Evolutionary conservation across 2,888 invertebrate genomes (phyloP).

Genomic region (Mayetiola destructor): DNA sequence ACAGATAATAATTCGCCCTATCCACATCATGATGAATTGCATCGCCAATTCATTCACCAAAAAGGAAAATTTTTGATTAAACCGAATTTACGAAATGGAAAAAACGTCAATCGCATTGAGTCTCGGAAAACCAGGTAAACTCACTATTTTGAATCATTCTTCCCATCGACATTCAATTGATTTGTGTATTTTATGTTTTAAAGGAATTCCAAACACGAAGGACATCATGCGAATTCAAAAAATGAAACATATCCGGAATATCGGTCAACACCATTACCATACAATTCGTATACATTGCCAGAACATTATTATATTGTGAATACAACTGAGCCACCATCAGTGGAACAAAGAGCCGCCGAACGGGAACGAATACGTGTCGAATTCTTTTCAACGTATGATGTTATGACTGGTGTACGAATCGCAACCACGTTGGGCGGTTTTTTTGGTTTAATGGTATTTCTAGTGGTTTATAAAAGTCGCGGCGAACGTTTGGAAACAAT

Average conservation of each 20-base stretch:
- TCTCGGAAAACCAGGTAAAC: neutral
- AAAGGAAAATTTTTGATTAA: slow-evolving; percentile 3
- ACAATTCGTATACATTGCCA: neutral
- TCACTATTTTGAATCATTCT: too few relatives aligned
- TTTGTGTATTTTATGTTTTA: neutral
- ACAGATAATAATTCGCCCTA: neutral
- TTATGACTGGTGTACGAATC: slow-evolving; percentile 85
- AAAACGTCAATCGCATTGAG: neutral
- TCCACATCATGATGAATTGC: slow-evolving; percentile 7
- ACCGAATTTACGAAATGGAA: neutral
- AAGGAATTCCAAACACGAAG: neutral
- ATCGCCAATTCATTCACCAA: slow-evolving; percentile 6
- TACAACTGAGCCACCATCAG: slow-evolving; percentile 5
- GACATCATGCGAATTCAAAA: neutral
- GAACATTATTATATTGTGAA: neutral
- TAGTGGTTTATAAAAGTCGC: slow-evolving; percentile 81
- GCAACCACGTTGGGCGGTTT: slow-evolving; percentile 83
- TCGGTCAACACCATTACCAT: neutral
- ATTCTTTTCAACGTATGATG: slow-evolving; percentile 82
- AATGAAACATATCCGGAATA: slow-evolving; percentile 6
- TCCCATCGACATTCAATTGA: neutral
- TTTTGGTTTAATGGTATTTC: slow-evolving; percentile 79
- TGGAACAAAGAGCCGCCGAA: slow-evolving; percentile 33
- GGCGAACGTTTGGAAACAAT: slow-evolving; percentile 59
- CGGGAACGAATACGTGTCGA: slow-evolving; percentile 59